Base-by-base conservation (phyloP, 1,140 invertebrate species). In the Macrobrachium rosenbergii region DNA sequence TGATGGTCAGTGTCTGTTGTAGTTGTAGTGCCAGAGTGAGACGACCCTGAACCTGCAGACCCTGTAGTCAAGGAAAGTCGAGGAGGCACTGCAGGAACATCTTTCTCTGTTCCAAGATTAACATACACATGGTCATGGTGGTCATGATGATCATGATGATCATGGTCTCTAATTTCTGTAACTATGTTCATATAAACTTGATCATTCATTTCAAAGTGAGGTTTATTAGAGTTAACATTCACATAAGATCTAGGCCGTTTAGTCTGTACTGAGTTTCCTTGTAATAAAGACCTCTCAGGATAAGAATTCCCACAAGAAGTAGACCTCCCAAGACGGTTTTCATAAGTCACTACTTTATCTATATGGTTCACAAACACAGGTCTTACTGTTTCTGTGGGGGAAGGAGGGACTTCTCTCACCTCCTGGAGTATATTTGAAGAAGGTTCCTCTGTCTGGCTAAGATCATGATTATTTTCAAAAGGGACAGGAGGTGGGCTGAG, bases 1-100 rank as follows among this genome's bases (percentile, higher is more conserved):
- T 69, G 87, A 88, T 77, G 88, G 89, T 80, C 87, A n/a, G 87
- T 89, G 86, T 89, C 89, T 14, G 88, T 89, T 14, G 90, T 90
- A 83, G 85, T 84, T 19, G 85, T 87, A 43, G 85, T 90, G 72
- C 84, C 88, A 45, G 86, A 87, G 52, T 84, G 82, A 52, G 87
- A 90, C 60, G 89, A 88, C 7, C 85, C 83, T 62, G 89, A 89
- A 21, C 89, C 88, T 60, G 82, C 88, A 64, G 88, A 87, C 3
- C 83, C 84, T n/a, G 88, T 62, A n/a, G 75, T 79, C 43, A 87
- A 78, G 21, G 89, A 88, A 19, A 86, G 59, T 75, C 88, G 52
- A 78, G 83, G 79, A 59, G 88, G 88, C 76, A 87, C 82, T 72
- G 52, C 81, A 45, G 89, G 83, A 21, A 82, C 80, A 28, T 89